phyloP scores from a whole-genome alignment of 2,888 invertebrate genomes.

The Operophtera brumata region DNA sequence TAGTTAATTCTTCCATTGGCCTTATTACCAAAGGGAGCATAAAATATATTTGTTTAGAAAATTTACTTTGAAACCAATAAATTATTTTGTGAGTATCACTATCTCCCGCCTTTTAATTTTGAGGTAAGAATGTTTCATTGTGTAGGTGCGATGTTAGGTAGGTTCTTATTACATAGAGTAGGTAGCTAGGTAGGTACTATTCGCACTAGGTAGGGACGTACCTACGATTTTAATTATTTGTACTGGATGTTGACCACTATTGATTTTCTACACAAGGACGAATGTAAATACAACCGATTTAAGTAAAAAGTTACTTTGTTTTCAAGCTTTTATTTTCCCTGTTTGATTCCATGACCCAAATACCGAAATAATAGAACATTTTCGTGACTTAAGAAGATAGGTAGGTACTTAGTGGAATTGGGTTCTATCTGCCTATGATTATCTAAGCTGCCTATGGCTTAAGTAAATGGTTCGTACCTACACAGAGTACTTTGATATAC shows the following conservation, averaged over 20 bases:
- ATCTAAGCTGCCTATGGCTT: no score
- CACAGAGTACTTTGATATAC: no score
- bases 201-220: no score
- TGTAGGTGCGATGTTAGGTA: conserved; percentile 65
- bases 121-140: conserved; percentile 73
- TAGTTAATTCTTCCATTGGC: conserved; percentile 62
- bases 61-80: conserved; percentile 65
- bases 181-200: conserved; percentile 54
- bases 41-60: conserved; percentile 42
- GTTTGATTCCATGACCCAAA: not conserved
- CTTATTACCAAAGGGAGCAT: conserved; percentile 66
- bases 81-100: conserved; percentile 66
- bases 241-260: conserved; percentile 80
- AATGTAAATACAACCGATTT: conserved; percentile 81
- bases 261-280: conserved; percentile 80
- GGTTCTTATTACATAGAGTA: conserved; percentile 55
- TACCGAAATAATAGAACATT: not conserved
- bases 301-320: conserved; percentile 80
- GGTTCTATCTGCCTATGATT: no score
- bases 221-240: conserved; percentile 80
- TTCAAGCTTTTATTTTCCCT: conserved; percentile 74
- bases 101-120: conserved; percentile 74
- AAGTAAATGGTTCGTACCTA: no score
- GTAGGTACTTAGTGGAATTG: not conserved
- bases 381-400: not conserved